Conservation (phyloP, 2,797 vertebrate genomes). For the Tapirus indicus region DNA sequence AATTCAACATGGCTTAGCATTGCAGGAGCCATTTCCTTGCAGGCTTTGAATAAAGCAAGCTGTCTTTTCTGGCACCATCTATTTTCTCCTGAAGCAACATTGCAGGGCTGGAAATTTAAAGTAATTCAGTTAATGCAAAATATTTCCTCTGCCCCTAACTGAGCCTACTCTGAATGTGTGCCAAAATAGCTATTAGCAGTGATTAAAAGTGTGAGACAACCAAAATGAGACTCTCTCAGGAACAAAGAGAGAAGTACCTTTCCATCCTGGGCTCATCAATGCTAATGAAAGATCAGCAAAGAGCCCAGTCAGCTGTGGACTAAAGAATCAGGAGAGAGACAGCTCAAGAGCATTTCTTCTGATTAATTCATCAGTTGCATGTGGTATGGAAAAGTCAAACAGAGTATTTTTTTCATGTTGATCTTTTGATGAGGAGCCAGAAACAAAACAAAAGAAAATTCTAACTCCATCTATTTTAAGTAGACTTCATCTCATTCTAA, state of each 20-base stretch:
- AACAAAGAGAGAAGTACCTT: slow-evolving; percentile 86
- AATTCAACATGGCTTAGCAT: not conserved
- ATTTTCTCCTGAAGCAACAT: slow-evolving; percentile 74
- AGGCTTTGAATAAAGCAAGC: slow-evolving; percentile 63
- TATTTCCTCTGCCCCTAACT: slow-evolving; percentile 80
- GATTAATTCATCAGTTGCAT: slow-evolving; percentile 83
- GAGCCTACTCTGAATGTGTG: slow-evolving; percentile 87
- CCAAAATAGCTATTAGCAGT: slow-evolving; percentile 94
- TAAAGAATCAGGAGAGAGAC: slow-evolving; percentile 82
- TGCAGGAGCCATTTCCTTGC: slow-evolving; percentile 38
- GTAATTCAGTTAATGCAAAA: slow-evolving; percentile 81
- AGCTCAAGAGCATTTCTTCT: slow-evolving; percentile 75
- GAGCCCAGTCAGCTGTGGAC: slow-evolving; percentile 81
- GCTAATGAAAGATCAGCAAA: slow-evolving; percentile 85
- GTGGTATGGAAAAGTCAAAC: slow-evolving; percentile 76
- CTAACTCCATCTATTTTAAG: slow-evolving; percentile 56
- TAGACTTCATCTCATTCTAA: slow-evolving; percentile 57
- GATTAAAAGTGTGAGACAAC: slow-evolving; percentile 91
- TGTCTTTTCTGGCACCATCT: slow-evolving; percentile 65
- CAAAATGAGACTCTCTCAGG: slow-evolving; percentile 88
- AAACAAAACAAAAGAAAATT: slow-evolving; percentile 66
- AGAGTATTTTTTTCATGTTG: slow-evolving; percentile 81
- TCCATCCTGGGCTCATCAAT: slow-evolving; percentile 86
- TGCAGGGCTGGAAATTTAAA: slow-evolving; percentile 81
- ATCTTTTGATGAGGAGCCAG: slow-evolving; percentile 65